Evolutionary conservation across 2,113 vertebrate genomes (phyloP), one percentile per base, ranked within the genome.

Genomic region (Otus sunia): DNA sequence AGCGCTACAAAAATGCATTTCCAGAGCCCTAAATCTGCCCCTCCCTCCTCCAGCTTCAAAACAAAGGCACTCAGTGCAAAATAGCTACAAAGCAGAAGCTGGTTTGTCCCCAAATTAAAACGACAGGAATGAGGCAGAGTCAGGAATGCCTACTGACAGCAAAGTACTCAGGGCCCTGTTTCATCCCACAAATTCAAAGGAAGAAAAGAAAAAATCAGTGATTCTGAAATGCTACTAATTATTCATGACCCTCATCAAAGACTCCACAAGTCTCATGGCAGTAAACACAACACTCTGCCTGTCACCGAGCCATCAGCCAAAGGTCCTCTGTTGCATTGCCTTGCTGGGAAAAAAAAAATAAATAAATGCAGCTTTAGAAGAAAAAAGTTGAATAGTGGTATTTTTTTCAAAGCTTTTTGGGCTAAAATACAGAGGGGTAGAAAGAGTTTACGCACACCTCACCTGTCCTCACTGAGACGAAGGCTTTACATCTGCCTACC

Each of bases 231-330:
- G 17, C 90, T 67, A 75, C 90, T 80, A 90, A 95, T 96, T 95
- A 96, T 89, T 91, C 84, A 78, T 67, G 60, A 97, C 73, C 43
- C 63, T 92, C 88, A 92, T 86, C 66, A 87, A 94, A 95, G 93
- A 34, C 49, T 90, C 66, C 1, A 4, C 0, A 13, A 86, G n/a
- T 75, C 75, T 90, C 9, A 4, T 14, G 55, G 71, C 63, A 76
- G 69, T 53, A 92, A 95, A 94, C 76, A 94, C 67, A 94, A 11
- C 86, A 92, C 91, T 69, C 89, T 79, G 47, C 52, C 43, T 90
- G 53, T 87, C 91, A 91, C 74, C 0, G 0, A 97, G 50, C 76
- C 2, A 1, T 68, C 92, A 94, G 69, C 43, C 58, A 84, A 89
- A 68, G 49, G n/a, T 72, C 80, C 45, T 73, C 1, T 1, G 47